Conservation (phyloP, 2,797 vertebrate species). For the Melanotaenia trifasciata region DNA sequence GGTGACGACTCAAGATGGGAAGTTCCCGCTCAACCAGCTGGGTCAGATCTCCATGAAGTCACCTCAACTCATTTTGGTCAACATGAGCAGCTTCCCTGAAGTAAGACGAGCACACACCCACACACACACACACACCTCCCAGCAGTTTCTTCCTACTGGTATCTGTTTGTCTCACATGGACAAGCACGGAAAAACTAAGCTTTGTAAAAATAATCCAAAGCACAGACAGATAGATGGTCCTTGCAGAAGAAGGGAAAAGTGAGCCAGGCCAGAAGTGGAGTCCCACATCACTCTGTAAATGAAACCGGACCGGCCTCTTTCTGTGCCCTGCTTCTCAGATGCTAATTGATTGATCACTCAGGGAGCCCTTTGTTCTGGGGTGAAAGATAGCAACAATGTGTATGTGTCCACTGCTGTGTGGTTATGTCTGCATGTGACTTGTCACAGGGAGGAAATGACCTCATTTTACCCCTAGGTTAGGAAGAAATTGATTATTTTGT, state of each 20-base stretch:
- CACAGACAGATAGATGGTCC: slow-evolving; percentile 58
- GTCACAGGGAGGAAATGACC: slow-evolving; percentile 84
- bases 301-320: slow-evolving; percentile 74
- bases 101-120: slow-evolving; percentile 77
- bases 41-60: slow-evolving; percentile 96
- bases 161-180: slow-evolving; percentile 52
- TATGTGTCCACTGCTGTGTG: slow-evolving; percentile 49
- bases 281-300: slow-evolving; percentile 62
- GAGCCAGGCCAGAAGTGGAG: slow-evolving; percentile 62
- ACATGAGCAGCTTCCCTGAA: slow-evolving; percentile 95
- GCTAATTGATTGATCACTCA: slow-evolving; percentile 84
- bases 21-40: slow-evolving; percentile 95
- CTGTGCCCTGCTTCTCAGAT: slow-evolving; percentile 66
- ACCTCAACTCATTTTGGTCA: slow-evolving; percentile 91
- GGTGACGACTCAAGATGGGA: slow-evolving; percentile 91
- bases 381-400: slow-evolving; percentile 74
- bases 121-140: slow-evolving; percentile 1
- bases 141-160: slow-evolving; percentile 21
- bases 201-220: slow-evolving; percentile 66
- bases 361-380: slow-evolving; percentile 80
- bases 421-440: slow-evolving; percentile 68
- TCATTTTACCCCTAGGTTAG: slow-evolving; percentile 79
- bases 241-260: slow-evolving; percentile 43
- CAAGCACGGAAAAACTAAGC: slow-evolving; percentile 52
- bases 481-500: slow-evolving; percentile 79